Evolutionary conservation across 2,113 vertebrate species (phyloP), one percentile per base, ranked within the genome.

Genomic region (Stegastes partitus): DNA sequence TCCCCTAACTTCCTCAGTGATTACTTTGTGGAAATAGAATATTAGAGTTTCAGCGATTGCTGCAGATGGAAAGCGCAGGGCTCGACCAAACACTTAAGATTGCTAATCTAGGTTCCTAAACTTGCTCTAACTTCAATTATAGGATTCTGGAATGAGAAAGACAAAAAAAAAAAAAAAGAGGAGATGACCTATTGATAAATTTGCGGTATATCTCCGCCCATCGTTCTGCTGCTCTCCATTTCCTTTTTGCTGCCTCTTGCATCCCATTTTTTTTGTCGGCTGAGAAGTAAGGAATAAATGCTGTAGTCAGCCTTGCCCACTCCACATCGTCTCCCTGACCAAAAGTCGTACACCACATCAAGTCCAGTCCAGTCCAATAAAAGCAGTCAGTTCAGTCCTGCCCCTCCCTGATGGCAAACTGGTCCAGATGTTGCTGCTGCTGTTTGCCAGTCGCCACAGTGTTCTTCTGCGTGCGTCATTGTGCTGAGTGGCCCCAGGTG

Each of bases 401-500:
- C 42, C 84, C 89, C 87, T 92, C 91, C 8, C 72, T 83, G 22
- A 73, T 67, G 68, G 55, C 49, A 77, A 61, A 37, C 58, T 49
- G 53, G 73, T 89, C 93, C 93, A 95, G 89, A 94, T 92, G 93
- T 93, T 92, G 68, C 79, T 76, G 0, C 81, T 25, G 0, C 83
- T 23, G 6, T 71, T 51, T 95, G 94, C 93, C 86, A 59, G 84
- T 86, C 87, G 87, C 93, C 93, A 88, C 82, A 71, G 68, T 78
- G 73, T 76, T 89, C 67, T 84, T 68, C 51, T 93, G 83, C 87
- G 81, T 87, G 89, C 90, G 92, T 94, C 92, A 94, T 51, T 74
- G 73, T 68, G 70, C 82, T 93, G 93, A 94, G 86, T 93, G 94
- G 91, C 95, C 92, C 93, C 93, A 94, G 92, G 94, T 94, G 93